Percentiles rank a stretch among this genome's conserved stretches.
Evolutionary conservation across 2,797 vertebrate species (phyloP).

Genomic region (Balearica regulorum): DNA sequence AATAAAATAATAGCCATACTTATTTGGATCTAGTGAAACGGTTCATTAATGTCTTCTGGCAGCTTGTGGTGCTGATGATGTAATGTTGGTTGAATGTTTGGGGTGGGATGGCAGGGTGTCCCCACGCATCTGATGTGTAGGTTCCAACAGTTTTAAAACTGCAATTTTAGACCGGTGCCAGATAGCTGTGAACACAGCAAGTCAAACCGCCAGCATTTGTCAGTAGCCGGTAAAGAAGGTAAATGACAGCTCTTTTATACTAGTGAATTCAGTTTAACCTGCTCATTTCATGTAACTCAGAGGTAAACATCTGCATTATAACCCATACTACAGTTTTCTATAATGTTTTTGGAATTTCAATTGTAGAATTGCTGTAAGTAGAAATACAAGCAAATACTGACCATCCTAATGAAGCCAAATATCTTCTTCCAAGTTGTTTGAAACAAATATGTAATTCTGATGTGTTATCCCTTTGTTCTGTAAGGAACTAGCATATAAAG

Average conservation of each 20-base stretch:
- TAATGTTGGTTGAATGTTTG: background rate
- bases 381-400: background rate
- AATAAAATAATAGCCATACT: background rate
- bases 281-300: background rate
- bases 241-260: background rate
- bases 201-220: fast-evolving
- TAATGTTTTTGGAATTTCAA: background rate
- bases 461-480: background rate
- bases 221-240: background rate
- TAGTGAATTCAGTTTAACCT: background rate
- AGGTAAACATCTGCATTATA: background rate
- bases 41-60: background rate
- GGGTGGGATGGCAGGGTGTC: fast-evolving
- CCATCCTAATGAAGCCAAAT: background rate
- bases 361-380: background rate
- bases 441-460: background rate
- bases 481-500: background rate
- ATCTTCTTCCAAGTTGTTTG: background rate
- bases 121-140: background rate
- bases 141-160: background rate
- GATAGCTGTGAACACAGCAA: background rate
- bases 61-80: background rate
- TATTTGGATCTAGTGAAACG: background rate
- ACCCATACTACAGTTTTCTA: background rate
- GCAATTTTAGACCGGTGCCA: background rate